Evolutionary conservation across 2,113 vertebrate genomes (phyloP), one percentile per base, ranked within the genome.

Genomic region (Oncorhynchus mykiss): DNA sequence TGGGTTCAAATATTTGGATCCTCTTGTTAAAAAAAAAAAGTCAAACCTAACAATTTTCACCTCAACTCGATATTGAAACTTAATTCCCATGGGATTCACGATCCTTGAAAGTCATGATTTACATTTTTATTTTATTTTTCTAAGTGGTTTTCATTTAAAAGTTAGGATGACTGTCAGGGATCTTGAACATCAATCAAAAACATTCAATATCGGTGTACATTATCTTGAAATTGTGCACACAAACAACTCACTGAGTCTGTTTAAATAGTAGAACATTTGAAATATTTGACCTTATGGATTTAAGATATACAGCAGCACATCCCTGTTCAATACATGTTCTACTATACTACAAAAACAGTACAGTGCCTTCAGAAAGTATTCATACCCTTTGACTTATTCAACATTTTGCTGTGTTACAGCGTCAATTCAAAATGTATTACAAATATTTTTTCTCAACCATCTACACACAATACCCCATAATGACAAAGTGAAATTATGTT

Each of bases 121-220:
- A 67, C 29, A 34, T 31, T 1, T 16, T 67, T 27, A 27, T 27
- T 67, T 18, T 5, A 20, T 45, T 16, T 16, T 16, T 45, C 7
- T n/a, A 20, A 71, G 25, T 14, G 67, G 31, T 73, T 78, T 25
- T 64, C 54, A 82, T 68, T 39, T 3, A 68, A 68, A 34, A 22
- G 29, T 31, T 18, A 45, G 29, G 67, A 20, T 68, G 4, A 31
- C 29, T 74, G 54, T 70, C 76, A 75, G 27, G n/a, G 62, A 82
- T 67, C 71, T 74, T 77, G 77, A 78, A 67, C 54, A 60, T 60
- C 73, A 84, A 80, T 84, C 64, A 83, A 74, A 54, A 80, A 87
- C 73, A 83, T 2, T 62, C 16, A 71, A 67, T 65, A 65, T 49
- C 45, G 79, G 72, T 67, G 24, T 73, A 83, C 71, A 83, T 25